Percentiles rank a stretch among this genome's conserved stretches.
These are phyloP conservation scores for Lacerta agilis DNA, from an alignment of 2,797 vertebrate species.

Conservation along the genomic window DNA sequence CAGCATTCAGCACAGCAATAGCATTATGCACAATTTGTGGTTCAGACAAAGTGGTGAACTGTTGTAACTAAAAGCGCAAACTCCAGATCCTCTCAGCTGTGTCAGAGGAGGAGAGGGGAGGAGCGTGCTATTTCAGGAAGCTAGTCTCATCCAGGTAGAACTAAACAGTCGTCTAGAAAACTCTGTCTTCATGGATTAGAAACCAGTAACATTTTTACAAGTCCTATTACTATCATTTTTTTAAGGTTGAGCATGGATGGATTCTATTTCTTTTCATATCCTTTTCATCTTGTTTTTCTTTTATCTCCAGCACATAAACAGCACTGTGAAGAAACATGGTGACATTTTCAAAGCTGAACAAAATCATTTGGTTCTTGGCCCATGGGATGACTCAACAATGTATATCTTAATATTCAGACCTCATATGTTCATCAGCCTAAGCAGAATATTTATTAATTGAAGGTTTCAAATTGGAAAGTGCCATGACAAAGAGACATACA, in stretches of 20 bases:
- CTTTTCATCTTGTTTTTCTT: background rate
- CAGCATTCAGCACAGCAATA: too few species aligned
- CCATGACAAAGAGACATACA: slow-evolving; percentile 1
- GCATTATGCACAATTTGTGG: too few species aligned
- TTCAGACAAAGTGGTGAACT: too few species aligned
- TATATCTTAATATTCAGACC: slow-evolving; percentile 61
- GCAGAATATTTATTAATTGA: slow-evolving; percentile 55
- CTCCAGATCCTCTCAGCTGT: too few species aligned
- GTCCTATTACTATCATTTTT: background rate
- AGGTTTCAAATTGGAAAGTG: slow-evolving; percentile 27
- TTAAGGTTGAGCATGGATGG: background rate
- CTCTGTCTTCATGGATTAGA: background rate
- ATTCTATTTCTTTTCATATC: background rate
- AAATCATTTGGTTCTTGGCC: slow-evolving; percentile 34
- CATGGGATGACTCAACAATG: slow-evolving; percentile 38
- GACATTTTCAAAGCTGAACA: background rate
- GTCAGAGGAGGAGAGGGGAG: too few species aligned
- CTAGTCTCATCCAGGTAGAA: too few species aligned
- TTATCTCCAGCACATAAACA: background rate
- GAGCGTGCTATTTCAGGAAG: too few species aligned
- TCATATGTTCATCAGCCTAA: slow-evolving; percentile 56
- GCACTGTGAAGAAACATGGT: background rate
- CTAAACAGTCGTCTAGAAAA: background rate
- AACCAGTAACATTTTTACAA: background rate
- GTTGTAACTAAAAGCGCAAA: too few species aligned